Percentiles rank a stretch among this genome's conserved stretches.
phyloP scores from a whole-genome alignment of 2,888 invertebrate genomes.

The Calameuta filiformis region DNA sequence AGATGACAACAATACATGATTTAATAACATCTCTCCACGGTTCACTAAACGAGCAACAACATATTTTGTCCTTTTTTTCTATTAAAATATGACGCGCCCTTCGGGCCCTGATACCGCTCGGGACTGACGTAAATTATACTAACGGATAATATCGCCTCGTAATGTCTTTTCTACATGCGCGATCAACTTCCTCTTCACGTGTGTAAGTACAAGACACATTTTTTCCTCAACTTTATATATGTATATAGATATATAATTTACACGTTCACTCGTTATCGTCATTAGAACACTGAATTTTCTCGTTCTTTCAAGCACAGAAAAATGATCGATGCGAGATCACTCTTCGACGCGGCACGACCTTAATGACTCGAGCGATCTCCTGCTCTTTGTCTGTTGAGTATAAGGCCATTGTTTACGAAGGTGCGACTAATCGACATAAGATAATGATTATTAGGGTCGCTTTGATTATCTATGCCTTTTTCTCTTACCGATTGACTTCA shows the following conservation, averaged over 20 bases:
- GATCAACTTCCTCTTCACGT: background rate
- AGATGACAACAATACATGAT: conserved; percentile 44
- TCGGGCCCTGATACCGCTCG: background rate
- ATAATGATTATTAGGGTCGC: background rate
- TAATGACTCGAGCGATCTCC: background rate
- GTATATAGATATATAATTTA: background rate
- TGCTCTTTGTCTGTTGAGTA: background rate
- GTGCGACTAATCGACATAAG: background rate
- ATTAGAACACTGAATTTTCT: background rate
- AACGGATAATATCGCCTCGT: background rate
- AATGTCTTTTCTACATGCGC: background rate
- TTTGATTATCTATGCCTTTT: background rate
- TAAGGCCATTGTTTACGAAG: background rate
- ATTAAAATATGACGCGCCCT: conserved; percentile 41
- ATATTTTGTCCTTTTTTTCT: conserved; percentile 34
- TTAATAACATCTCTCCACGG: conserved; percentile 32
- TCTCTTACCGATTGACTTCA: background rate
- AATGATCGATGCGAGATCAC: background rate
- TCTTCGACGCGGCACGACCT: background rate
- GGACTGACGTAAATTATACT: background rate
- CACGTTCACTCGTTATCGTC: background rate
- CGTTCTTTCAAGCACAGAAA: background rate
- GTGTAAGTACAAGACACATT: background rate
- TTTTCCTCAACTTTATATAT: background rate
- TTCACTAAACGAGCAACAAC: conserved; percentile 21